Evolutionary conservation across 1,140 invertebrate species (phyloP).

Genomic region (Camponotus vicinus): DNA sequence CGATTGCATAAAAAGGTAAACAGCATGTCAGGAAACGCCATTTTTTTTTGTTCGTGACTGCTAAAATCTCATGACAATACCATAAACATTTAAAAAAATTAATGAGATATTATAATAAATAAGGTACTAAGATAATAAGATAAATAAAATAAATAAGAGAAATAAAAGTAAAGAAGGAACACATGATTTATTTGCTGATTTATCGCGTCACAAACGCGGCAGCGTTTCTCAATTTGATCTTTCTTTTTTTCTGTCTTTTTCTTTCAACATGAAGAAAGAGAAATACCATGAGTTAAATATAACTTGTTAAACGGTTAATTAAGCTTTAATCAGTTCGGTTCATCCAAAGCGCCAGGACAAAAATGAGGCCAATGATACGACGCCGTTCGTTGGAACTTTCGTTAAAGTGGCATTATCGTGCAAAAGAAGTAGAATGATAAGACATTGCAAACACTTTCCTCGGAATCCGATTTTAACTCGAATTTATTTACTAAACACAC

Average conservation of each 20-base stretch:
- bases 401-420: conserved; percentile 55
- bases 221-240: conserved; percentile 8
- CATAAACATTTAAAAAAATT: background rate
- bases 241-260: conserved; percentile 49
- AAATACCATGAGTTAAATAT: conserved; percentile 79
- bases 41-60: background rate
- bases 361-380: conserved; percentile 78
- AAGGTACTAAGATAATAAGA: background rate
- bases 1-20: background rate
- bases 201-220: conserved; percentile 31
- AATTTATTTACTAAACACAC: background rate
- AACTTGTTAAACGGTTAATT: conserved; percentile 84
- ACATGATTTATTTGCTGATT: background rate
- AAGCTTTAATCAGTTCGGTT: conserved; percentile 82
- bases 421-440: conserved; percentile 35
- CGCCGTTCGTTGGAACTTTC: conserved; percentile 62
- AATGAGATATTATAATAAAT: no score
- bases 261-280: conserved; percentile 30
- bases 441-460: conserved; percentile 37
- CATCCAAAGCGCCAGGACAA: conserved; percentile 66
- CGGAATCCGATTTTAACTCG: background rate
- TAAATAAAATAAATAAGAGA: background rate
- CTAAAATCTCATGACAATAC: background rate
- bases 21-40: background rate
- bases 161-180: background rate